Evolutionary conservation across 2,888 invertebrate genomes (phyloP), one percentile per base, ranked within the genome.

Genomic region (Lithophane semibrunnea): DNA sequence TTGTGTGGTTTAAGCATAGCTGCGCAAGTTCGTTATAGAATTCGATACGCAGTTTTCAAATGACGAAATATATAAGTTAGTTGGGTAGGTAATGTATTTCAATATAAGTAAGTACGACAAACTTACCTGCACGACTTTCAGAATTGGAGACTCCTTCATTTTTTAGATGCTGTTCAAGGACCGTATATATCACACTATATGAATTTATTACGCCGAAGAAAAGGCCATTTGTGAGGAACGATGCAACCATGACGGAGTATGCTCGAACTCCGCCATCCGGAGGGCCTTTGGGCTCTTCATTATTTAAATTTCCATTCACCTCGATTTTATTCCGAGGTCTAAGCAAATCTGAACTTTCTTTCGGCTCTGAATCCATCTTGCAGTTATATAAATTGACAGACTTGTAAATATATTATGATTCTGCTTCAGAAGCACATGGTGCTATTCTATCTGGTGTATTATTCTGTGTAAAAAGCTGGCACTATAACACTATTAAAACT

Each of bases 201-300:
- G 98, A 98, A 96, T 99, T 99, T 91, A 99, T 99, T 65, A 99
- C 97, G 67, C 99, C 99, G 94, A 99, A 99, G 72, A 99, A 97
- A 71, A 99, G 98, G 10, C 99, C 99, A 94, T 99, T 99, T 90
- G 98, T 98, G 78, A 99, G 96, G 94, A 99, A 99, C 78, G 99
- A 98, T 64, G 98, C 98, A 63, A 98, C 89, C 97, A 99, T 97
- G 24, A 99, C 98, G 80, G 98, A 94, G 97, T 98, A 98, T 0
- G 98, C 99, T 89, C 98, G 97, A 21, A 97, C 86, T 0, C 98
- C 98, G 18, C 98, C 98, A 94, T 99, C 98, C 0, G 98, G 98
- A 42, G 97, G 97, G 49, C 94, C 95, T 68, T 89, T 91, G 58
- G 76, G 74, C 44, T 89, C 88, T 74, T 89, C 89, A 70, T 87